A percentile compares a stretch with the other conserved stretches of the same genome.
Evolutionary conservation across 2,113 vertebrate species (phyloP).

Genomic region (Podarcis muralis): DNA sequence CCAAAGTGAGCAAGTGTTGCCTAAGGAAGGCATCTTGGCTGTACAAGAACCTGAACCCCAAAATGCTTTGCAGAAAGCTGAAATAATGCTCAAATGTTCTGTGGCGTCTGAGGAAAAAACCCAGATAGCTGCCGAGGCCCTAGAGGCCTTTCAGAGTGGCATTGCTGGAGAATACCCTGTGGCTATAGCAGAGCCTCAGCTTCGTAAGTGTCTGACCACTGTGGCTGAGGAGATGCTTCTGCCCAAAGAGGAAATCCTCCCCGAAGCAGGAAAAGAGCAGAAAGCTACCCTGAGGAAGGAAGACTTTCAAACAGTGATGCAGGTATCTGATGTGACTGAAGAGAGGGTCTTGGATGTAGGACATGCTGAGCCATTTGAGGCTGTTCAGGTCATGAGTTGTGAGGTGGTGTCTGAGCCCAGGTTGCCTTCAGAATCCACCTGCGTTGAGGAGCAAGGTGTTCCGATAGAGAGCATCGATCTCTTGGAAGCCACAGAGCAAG

Average conservation of each 20-base stretch:
- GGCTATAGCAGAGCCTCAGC: slow-evolving; percentile 58
- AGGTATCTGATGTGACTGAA: slow-evolving; percentile 72
- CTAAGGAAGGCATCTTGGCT: slow-evolving; percentile 75
- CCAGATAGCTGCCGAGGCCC: slow-evolving; percentile 63
- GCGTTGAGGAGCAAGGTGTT: slow-evolving; percentile 68
- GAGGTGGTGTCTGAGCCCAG: slow-evolving; percentile 72
- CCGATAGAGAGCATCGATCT: slow-evolving; percentile 72
- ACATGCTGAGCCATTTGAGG: slow-evolving; percentile 62
- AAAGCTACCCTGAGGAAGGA: slow-evolving; percentile 77
- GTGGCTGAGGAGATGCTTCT: slow-evolving; percentile 68
- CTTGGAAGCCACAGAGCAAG: slow-evolving; percentile 77
- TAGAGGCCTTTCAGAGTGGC: slow-evolving; percentile 64
- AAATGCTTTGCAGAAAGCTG: slow-evolving; percentile 67
- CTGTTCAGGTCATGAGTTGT: slow-evolving; percentile 56
- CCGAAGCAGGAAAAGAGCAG: slow-evolving; percentile 58
- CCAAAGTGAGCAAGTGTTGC: slow-evolving; percentile 61
- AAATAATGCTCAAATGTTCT: slow-evolving; percentile 66
- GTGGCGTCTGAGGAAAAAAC: slow-evolving; percentile 71
- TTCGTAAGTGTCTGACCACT: slow-evolving; percentile 58
- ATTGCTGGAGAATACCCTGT: slow-evolving; percentile 49
- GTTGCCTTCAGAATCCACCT: slow-evolving; percentile 68
- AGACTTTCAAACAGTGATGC: slow-evolving; percentile 71
- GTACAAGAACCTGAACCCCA: slow-evolving; percentile 66
- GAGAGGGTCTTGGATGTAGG: slow-evolving; percentile 69
- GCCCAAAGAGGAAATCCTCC: slow-evolving; percentile 75